A percentile compares a stretch with the other conserved stretches of the same genome.
These are phyloP conservation scores for Stegana nigrithorax DNA, from an alignment of 2,888 invertebrate genomes.

Conservation along the genomic window DNA sequence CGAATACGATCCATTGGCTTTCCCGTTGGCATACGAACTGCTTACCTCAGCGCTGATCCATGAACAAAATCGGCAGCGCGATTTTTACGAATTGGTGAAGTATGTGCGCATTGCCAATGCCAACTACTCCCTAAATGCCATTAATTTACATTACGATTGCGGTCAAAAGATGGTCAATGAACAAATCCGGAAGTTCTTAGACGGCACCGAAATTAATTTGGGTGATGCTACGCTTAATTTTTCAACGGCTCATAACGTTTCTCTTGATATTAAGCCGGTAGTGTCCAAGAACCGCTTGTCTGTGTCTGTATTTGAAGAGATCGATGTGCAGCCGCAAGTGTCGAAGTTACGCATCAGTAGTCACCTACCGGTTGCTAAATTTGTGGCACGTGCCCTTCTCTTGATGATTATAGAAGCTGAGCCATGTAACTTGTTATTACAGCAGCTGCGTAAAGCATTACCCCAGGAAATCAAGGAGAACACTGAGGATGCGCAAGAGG, in stretches of 20 bases:
- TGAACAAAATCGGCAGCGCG: conserved; percentile 44
- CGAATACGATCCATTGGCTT: conserved; percentile 57
- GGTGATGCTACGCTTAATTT: conserved; percentile 52
- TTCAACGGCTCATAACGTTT: conserved; percentile 42
- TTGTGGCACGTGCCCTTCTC: conserved; percentile 59
- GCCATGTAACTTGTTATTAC: conserved; percentile 45
- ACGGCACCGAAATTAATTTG: conserved; percentile 40
- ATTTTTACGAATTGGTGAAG: conserved; percentile 59
- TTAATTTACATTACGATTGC: conserved; percentile 46
- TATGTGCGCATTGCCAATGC: conserved; percentile 59
- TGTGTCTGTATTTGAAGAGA: conserved; percentile 65
- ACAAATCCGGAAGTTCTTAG: conserved; percentile 51
- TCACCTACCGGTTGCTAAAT: conserved; percentile 54
- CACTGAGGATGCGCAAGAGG: conserved; percentile 44
- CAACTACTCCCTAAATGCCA: conserved; percentile 50
- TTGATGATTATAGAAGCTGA: conserved; percentile 50
- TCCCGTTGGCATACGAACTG: conserved; percentile 60
- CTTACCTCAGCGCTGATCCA: conserved; percentile 48
- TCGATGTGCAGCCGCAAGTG: conserved; percentile 45
- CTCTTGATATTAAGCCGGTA: conserved; percentile 44
- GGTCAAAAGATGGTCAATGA: conserved; percentile 50
- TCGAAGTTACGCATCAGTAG: conserved; percentile 47
- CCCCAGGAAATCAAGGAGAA: conserved; percentile 38
- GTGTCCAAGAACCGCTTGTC: conserved; percentile 54
- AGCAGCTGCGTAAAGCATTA: conserved; percentile 42